phyloP scores from a whole-genome alignment of 2,888 invertebrate species.

The Cryptosula pallasiana region DNA sequence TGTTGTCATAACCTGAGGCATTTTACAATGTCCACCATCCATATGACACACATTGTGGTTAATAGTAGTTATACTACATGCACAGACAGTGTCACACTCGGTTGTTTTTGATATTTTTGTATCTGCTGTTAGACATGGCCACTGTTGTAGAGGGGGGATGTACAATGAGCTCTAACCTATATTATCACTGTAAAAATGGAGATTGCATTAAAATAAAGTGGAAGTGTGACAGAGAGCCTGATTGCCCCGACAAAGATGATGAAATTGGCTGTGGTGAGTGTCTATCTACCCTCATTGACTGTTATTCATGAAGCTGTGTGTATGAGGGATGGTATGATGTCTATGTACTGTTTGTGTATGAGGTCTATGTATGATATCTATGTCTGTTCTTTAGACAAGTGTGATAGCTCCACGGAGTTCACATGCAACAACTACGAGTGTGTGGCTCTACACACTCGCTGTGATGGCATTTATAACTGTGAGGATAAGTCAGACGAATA shows the following conservation, averaged over 20 bases:
- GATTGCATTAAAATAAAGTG: constrained; percentile 2
- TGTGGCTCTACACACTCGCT: neutral
- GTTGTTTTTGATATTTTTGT: neutral
- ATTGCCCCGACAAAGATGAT: neutral
- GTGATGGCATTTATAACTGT: constrained; percentile 18
- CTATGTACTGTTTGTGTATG: too few relatives aligned
- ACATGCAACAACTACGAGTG: constrained; percentile 20
- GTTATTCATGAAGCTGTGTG: too few relatives aligned
- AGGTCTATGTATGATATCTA: too few relatives aligned
- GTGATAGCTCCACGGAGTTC: neutral
- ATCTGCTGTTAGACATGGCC: neutral
- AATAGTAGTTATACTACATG: too few relatives aligned
- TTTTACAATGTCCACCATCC: too few relatives aligned
- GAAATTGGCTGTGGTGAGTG: constrained; percentile 7
- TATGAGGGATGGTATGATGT: too few relatives aligned
- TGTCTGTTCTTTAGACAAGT: neutral
- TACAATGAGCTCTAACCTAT: neutral
- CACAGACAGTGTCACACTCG: too few relatives aligned
- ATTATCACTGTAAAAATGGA: neutral
- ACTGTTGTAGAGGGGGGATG: neutral
- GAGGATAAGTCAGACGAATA: constrained; percentile 15
- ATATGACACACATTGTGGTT: too few relatives aligned
- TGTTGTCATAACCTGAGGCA: too few relatives aligned
- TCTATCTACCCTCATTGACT: too few relatives aligned
- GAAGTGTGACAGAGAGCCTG: constrained; percentile 22